A percentile compares a stretch with the other conserved stretches of the same genome.
phyloP scores from a whole-genome alignment of 92 coral and sea anemone genomes.

The Scolanthus callimorphus region DNA sequence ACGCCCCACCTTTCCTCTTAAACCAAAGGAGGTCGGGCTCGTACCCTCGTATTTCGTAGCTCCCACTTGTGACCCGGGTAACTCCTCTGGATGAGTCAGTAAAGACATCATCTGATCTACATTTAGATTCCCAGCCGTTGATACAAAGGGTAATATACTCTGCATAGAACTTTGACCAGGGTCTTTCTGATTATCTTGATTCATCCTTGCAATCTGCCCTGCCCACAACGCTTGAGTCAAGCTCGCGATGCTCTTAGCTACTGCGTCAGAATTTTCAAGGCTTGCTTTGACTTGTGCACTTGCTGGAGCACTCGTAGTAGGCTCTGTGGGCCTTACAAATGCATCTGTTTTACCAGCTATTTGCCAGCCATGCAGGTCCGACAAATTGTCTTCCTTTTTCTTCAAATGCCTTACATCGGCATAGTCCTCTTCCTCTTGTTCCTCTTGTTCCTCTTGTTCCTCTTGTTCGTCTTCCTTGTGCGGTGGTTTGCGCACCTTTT shows the following conservation, averaged over 20 bases:
- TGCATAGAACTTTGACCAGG: background rate
- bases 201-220: background rate
- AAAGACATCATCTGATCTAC: slow-evolving; percentile 21
- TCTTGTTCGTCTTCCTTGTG: background rate
- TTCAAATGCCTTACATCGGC: slow-evolving; percentile 11
- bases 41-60: slow-evolving; percentile 2
- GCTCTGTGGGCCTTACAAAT: background rate
- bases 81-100: slow-evolving; percentile 17
- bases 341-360: slow-evolving; percentile 12
- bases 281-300: too few species aligned
- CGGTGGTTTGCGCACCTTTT: background rate
- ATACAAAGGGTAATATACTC: slow-evolving; percentile 12
- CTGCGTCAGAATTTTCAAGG: background rate
- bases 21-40: slow-evolving; percentile 23
- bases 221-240: slow-evolving; percentile 4
- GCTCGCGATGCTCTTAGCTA: background rate
- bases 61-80: slow-evolving; percentile 24
- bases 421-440: slow-evolving; percentile 3
- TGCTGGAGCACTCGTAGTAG: background rate
- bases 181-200: too few species aligned
- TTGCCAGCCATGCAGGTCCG: slow-evolving; percentile 3
- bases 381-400: background rate
- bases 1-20: slow-evolving; percentile 24
- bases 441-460: background rate
- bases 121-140: slow-evolving; percentile 2